Conservation (phyloP, 2,797 vertebrate genomes). For the Coilia nasus region DNA sequence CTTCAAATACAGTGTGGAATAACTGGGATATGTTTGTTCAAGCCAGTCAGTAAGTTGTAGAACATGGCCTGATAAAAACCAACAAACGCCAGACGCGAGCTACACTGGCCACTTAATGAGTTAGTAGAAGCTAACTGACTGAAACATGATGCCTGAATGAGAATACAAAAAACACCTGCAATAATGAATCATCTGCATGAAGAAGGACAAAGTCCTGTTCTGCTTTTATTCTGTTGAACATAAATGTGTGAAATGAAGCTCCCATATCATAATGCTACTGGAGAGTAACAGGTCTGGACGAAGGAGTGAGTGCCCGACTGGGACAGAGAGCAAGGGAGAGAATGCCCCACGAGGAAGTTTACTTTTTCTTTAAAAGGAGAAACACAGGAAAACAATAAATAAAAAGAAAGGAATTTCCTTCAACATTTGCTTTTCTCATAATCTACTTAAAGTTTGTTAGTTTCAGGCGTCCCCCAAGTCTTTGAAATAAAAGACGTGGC, state of each 20-base stretch:
- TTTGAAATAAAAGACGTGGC: conserved; percentile 86
- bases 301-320: conserved; percentile 43
- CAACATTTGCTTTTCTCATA: conserved; percentile 75
- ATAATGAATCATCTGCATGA: not conserved
- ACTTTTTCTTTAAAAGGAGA: conserved; percentile 49
- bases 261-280: no score
- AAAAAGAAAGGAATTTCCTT: conserved; percentile 82
- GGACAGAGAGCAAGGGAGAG: conserved; percentile 64
- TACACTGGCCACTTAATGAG: not conserved
- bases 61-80: not conserved
- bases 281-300: conserved; percentile 51
- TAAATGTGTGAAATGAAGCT: not conserved
- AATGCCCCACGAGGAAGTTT: conserved; percentile 68
- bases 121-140: not conserved
- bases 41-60: not conserved
- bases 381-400: conserved; percentile 80
- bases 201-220: not conserved
- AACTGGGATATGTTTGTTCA: not conserved
- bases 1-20: not conserved
- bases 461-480: conserved; percentile 76
- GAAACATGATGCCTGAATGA: not conserved
- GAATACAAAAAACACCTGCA: not conserved
- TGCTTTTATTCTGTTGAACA: not conserved
- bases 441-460: conserved; percentile 81
- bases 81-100: not conserved